Evolutionary conservation across 2,888 invertebrate species (phyloP).

Genomic region (Drosophila eohydei): DNA sequence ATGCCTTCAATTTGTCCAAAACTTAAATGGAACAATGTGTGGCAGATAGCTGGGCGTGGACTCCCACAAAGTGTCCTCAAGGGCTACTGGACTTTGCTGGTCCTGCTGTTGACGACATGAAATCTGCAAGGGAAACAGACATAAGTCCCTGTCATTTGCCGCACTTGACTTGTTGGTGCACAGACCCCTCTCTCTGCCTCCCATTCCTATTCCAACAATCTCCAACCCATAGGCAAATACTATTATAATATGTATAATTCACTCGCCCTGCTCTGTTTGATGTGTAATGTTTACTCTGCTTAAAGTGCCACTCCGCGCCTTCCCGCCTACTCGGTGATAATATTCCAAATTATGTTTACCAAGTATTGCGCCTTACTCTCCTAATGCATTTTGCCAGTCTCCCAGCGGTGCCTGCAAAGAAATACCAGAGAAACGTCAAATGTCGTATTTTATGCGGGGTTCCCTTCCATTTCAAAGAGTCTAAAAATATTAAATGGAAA

Average conservation of each 20-base stretch:
- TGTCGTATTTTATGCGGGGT: not conserved
- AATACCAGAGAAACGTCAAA: conserved; percentile 23
- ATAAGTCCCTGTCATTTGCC: conserved; percentile 32
- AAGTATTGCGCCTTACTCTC: conserved; percentile 19
- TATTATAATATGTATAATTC: conserved; percentile 30
- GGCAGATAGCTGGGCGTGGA: not conserved
- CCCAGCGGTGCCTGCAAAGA: conserved; percentile 33
- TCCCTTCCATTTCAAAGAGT: not conserved
- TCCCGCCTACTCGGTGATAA: conserved; percentile 6
- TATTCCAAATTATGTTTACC: conserved; percentile 39
- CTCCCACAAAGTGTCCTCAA: not conserved
- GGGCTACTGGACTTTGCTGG: not conserved
- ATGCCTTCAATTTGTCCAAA: conserved; percentile 19
- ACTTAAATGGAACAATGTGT: conserved; percentile 13
- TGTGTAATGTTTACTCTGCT: conserved; percentile 17
- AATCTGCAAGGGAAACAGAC: conserved; percentile 8
- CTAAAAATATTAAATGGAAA: conserved; percentile 5
- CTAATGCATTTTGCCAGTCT: conserved; percentile 39
- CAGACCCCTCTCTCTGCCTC: not conserved
- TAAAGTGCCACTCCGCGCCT: not conserved
- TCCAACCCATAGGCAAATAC: conserved; percentile 20
- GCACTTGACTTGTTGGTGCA: conserved; percentile 24
- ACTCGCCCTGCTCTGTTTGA: conserved; percentile 24
- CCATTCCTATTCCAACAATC: not conserved
- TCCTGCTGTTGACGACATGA: conserved; percentile 24